Evolutionary conservation across 1,140 invertebrate genomes (phyloP).

Genomic region (Brachionus asplanchnoidis): DNA sequence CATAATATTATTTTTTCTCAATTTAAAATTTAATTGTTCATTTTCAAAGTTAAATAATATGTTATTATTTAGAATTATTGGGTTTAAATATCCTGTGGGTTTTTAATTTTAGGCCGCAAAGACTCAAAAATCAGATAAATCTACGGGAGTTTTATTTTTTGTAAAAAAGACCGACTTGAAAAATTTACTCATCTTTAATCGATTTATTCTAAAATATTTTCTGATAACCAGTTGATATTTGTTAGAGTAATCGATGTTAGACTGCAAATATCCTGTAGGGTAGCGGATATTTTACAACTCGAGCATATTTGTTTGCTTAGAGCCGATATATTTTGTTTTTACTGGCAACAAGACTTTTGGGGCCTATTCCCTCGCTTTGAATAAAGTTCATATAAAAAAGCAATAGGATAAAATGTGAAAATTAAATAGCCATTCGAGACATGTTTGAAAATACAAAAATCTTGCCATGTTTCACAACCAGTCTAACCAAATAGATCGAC

Average conservation of each 20-base stretch:
- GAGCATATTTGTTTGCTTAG: background rate
- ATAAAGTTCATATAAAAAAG: background rate
- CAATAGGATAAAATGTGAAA: background rate
- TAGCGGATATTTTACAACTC: slow-evolving; percentile 14
- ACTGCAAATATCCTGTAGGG: slow-evolving; percentile 32
- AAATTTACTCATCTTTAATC: background rate
- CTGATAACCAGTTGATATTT: slow-evolving; percentile 29
- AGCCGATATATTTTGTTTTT: background rate
- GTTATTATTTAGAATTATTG: background rate
- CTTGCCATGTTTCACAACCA: background rate
- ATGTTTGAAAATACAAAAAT: background rate
- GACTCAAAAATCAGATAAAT: background rate
- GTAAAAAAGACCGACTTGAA: background rate
- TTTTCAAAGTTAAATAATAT: background rate
- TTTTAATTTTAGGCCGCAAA: background rate
- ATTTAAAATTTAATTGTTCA: background rate
- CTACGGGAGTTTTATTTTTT: background rate
- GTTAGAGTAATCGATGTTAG: background rate
- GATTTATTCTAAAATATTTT: background rate
- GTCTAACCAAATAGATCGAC: slow-evolving; percentile 2
- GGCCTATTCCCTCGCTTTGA: background rate
- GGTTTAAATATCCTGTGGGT: background rate
- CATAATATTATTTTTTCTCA: background rate
- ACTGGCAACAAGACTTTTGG: background rate
- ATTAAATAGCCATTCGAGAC: slow-evolving; percentile 13